These are phyloP conservation scores for Zaprionus lachaisei DNA, from an alignment of 1,140 invertebrate genomes.

Conservation along the genomic window DNA sequence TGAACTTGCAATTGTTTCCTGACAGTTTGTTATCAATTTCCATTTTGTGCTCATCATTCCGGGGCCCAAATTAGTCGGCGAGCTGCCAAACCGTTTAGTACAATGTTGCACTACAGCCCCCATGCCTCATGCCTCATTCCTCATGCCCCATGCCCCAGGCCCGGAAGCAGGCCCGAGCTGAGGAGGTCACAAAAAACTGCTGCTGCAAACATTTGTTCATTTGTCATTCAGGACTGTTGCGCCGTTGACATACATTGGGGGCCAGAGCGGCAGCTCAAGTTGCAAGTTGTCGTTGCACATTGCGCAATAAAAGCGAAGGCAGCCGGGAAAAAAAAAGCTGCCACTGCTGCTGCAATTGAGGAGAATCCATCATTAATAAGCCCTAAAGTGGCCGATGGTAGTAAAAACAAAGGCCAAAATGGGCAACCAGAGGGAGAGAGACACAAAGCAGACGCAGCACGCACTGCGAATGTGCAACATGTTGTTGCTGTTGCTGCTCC, in stretches of 20 bases:
- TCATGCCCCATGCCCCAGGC: not conserved
- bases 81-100: constrained; percentile 81
- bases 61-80: constrained; percentile 74
- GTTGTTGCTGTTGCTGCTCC: constrained; percentile 4
- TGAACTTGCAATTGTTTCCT: constrained; percentile 17
- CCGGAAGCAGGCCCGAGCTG: not conserved
- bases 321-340: constrained; percentile 24
- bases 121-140: constrained; percentile 13
- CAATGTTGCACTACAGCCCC: constrained; percentile 50
- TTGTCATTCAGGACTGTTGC: constrained; percentile 74
- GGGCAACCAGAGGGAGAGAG: constrained; percentile 58
- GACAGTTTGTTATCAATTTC: constrained; percentile 33
- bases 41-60: constrained; percentile 32
- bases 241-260: constrained; percentile 72
- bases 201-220: constrained; percentile 67
- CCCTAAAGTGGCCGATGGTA: constrained; percentile 76
- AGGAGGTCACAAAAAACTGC: constrained; percentile 25
- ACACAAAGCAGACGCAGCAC: constrained; percentile 32
- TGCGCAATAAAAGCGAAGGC: constrained; percentile 70
- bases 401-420: constrained; percentile 79
- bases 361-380: constrained; percentile 83
- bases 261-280: constrained; percentile 18
- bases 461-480: constrained; percentile 37
- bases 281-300: constrained; percentile 44
- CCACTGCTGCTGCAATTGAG: constrained; percentile 61